A percentile compares a stretch with the other conserved stretches of the same genome.
phyloP scores from a whole-genome alignment of 2,888 invertebrate species.

The Eurytoma adleriae region DNA sequence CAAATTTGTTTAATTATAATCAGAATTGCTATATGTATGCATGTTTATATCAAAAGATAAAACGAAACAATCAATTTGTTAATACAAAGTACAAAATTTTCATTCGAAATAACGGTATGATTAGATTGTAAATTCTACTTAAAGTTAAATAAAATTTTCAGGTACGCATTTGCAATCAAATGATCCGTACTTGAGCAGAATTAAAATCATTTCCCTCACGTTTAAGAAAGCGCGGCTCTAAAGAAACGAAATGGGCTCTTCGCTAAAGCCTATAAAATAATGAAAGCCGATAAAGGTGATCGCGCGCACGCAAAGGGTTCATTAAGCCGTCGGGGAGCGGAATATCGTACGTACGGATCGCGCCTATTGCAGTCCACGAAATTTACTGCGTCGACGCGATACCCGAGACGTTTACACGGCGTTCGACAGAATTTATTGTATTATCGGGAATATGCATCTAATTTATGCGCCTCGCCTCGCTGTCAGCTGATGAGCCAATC shows the following conservation, averaged over 20 bases:
- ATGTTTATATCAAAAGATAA: too few relatives aligned
- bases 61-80: too few relatives aligned
- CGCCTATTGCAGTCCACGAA: slow-evolving; percentile 7
- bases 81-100: too few relatives aligned
- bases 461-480: slow-evolving; percentile 63
- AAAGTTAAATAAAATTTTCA: too few relatives aligned
- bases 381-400: slow-evolving; percentile 22
- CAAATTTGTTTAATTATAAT: too few relatives aligned
- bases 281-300: slow-evolving; percentile 30
- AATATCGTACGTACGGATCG: not conserved
- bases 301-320: slow-evolving; percentile 25
- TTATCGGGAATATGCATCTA: slow-evolving; percentile 63
- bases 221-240: too few relatives aligned
- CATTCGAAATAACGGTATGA: too few relatives aligned
- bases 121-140: too few relatives aligned
- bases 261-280: slow-evolving; percentile 31
- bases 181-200: too few relatives aligned
- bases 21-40: too few relatives aligned
- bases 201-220: not conserved
- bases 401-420: slow-evolving; percentile 64
- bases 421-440: slow-evolving; percentile 67
- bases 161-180: too few relatives aligned
- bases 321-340: slow-evolving; percentile 38
- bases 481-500: slow-evolving; percentile 22
- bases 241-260: slow-evolving; percentile 5